Evolutionary conservation across 2,797 vertebrate species (phyloP).

Genomic region (Centroberyx gerrardi): DNA sequence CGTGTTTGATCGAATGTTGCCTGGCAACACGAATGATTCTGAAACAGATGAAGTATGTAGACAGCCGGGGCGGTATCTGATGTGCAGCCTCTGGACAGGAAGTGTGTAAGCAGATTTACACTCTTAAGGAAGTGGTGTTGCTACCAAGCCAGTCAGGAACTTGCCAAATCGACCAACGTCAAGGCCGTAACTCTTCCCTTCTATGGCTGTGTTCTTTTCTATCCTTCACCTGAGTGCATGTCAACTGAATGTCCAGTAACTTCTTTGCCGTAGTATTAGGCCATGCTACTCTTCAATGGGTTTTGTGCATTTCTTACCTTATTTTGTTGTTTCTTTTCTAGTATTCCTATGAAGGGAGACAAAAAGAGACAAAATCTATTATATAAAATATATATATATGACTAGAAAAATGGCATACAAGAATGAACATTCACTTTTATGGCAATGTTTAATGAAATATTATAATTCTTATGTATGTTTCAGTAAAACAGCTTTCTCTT

Average conservation of each 20-base stretch:
- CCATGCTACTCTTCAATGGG: slow-evolving; percentile 86
- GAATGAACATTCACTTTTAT: slow-evolving; percentile 87
- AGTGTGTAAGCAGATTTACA: slow-evolving; percentile 47
- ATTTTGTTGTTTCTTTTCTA: slow-evolving; percentile 84
- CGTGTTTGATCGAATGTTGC: slow-evolving; percentile 30
- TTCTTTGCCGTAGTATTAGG: slow-evolving; percentile 88
- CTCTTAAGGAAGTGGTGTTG: slow-evolving; percentile 29
- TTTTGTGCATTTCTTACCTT: slow-evolving; percentile 87
- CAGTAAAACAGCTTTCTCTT: slow-evolving; percentile 86
- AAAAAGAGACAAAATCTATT: slow-evolving; percentile 74
- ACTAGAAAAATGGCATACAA: slow-evolving; percentile 77
- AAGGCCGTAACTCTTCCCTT: slow-evolving; percentile 71
- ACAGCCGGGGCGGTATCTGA: slow-evolving; percentile 24
- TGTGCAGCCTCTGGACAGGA: background rate
- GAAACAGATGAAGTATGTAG: background rate
- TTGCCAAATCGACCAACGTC: slow-evolving; percentile 52
- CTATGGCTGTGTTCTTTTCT: slow-evolving; percentile 77
- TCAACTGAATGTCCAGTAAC: slow-evolving; percentile 88
- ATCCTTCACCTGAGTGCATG: slow-evolving; percentile 88
- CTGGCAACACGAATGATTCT: slow-evolving; percentile 25
- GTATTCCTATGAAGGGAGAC: slow-evolving; percentile 82
- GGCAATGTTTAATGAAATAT: slow-evolving; percentile 87
- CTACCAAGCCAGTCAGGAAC: slow-evolving; percentile 63
- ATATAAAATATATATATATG: slow-evolving; percentile 70
- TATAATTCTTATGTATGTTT: slow-evolving; percentile 89